Conservation (phyloP, 2,797 vertebrate species). For the Acanthurus tractus region DNA sequence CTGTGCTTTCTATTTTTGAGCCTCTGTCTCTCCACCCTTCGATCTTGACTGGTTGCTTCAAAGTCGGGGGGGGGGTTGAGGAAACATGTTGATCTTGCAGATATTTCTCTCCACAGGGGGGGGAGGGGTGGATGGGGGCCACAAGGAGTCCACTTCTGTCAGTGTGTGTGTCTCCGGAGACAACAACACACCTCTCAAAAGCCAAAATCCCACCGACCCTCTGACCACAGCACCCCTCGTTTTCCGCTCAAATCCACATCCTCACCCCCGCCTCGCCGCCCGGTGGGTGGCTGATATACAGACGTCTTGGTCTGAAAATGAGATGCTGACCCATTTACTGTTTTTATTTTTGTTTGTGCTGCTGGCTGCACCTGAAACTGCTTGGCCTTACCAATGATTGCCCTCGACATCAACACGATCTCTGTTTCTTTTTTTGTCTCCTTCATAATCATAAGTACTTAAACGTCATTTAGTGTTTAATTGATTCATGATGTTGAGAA, state of each 20-base stretch:
- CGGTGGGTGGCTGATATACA: slow-evolving; percentile 44
- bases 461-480: neutral
- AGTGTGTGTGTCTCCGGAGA: slow-evolving; percentile 48
- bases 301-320: slow-evolving; percentile 43
- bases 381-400: slow-evolving; percentile 71
- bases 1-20: slow-evolving; percentile 26
- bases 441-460: neutral
- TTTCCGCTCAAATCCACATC: slow-evolving; percentile 28
- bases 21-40: slow-evolving; percentile 33
- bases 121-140: no score
- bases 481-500: slow-evolving; percentile 10
- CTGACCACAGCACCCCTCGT: slow-evolving; percentile 3
- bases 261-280: slow-evolving; percentile 4
- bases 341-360: slow-evolving; percentile 23
- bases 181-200: slow-evolving; percentile 30
- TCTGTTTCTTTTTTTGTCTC: neutral
- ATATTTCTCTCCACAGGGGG: slow-evolving; percentile 36
- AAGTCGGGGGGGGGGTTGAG: slow-evolving; percentile 6
- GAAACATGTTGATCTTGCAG: slow-evolving; percentile 61
- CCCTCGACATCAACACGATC: neutral
- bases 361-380: slow-evolving; percentile 81
- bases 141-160: slow-evolving; percentile 20
- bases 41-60: slow-evolving; percentile 37
- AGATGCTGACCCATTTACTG: slow-evolving; percentile 54
- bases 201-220: slow-evolving; percentile 37